Conservation (phyloP, 2,888 invertebrate species). For the Lamellibrachia satsuma region DNA sequence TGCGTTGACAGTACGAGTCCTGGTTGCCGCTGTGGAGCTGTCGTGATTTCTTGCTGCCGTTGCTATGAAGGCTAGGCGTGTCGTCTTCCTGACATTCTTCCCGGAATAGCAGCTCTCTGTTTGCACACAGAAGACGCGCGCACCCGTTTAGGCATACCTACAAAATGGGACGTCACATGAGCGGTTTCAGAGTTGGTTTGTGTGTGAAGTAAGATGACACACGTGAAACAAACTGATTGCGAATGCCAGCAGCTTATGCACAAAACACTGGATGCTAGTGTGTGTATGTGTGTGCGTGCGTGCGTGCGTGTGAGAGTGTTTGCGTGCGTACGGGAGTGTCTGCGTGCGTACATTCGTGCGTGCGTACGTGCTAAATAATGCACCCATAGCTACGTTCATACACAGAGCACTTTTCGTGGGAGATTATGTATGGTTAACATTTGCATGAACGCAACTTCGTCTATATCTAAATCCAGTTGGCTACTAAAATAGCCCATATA, state of each 20-base stretch:
- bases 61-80: background rate
- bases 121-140: conserved; percentile 25
- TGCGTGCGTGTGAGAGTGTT: too few species aligned
- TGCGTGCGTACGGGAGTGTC: too few species aligned
- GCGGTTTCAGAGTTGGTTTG: too few species aligned
- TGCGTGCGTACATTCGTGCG: background rate
- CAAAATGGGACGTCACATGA: background rate
- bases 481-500: background rate
- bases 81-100: background rate
- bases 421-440: too few species aligned
- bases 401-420: background rate
- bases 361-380: background rate
- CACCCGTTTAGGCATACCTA: conserved; percentile 14
- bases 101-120: conserved; percentile 14
- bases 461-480: too few species aligned
- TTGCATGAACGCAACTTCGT: too few species aligned
- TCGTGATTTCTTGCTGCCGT: background rate
- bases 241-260: too few species aligned
- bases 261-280: too few species aligned
- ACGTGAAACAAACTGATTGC: too few species aligned
- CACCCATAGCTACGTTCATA: background rate
- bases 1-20: conserved; percentile 18
- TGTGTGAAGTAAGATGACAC: too few species aligned
- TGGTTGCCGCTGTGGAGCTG: too few species aligned
- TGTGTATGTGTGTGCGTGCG: too few species aligned